Percentiles rank a stretch among this genome's conserved stretches.
Evolutionary conservation across 2,888 invertebrate species (phyloP).

Genomic region (Trimorus sp.): DNA sequence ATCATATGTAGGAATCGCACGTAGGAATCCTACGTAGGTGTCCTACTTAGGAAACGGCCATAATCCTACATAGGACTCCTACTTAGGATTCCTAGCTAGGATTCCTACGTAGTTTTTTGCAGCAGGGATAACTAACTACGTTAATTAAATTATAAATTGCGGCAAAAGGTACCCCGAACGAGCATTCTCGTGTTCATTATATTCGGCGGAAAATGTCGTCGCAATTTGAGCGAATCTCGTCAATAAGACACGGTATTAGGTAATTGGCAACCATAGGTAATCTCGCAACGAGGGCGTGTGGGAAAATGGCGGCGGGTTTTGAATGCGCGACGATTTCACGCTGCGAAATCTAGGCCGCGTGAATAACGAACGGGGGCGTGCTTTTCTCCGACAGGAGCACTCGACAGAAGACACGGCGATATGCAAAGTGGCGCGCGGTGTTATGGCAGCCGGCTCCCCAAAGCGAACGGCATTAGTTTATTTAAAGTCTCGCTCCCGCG

Average conservation of each 20-base stretch:
- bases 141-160: too few species aligned
- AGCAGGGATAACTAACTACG: too few species aligned
- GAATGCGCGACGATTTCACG: slow-evolving; percentile 45
- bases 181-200: slow-evolving; percentile 19
- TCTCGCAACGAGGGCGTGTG: slow-evolving; percentile 32
- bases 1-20: too few species aligned
- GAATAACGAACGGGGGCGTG: slow-evolving; percentile 32
- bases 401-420: slow-evolving; percentile 28
- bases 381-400: slow-evolving; percentile 21
- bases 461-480: slow-evolving; percentile 54
- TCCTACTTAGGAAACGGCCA: too few species aligned
- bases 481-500: slow-evolving; percentile 42
- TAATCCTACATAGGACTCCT: too few species aligned
- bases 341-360: slow-evolving; percentile 42
- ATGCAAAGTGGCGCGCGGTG: slow-evolving; percentile 53
- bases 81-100: too few species aligned
- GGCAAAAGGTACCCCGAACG: too few species aligned
- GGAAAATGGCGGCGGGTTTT: slow-evolving; percentile 31
- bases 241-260: slow-evolving; percentile 38
- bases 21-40: too few species aligned
- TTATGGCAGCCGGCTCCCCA: slow-evolving; percentile 46
- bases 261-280: slow-evolving; percentile 45
- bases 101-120: too few species aligned
- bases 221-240: slow-evolving; percentile 25
- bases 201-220: slow-evolving; percentile 5